Evolutionary conservation across 37 sponge, comb jelly and placozoan species (phyloP).

Genomic region (Spongilla lacustris): DNA sequence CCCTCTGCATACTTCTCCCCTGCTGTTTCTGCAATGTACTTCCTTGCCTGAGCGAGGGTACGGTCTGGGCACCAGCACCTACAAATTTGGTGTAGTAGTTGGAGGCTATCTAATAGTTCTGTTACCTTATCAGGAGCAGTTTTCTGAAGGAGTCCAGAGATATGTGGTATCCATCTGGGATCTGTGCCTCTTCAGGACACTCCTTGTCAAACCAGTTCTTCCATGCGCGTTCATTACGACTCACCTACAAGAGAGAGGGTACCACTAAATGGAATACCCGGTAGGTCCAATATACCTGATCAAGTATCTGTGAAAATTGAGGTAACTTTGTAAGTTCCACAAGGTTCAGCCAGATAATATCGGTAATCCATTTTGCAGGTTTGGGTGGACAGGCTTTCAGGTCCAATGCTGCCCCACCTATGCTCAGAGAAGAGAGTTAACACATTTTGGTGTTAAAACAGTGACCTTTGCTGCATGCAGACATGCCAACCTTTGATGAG

Average conservation of each 20-base stretch:
- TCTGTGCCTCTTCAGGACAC: slow-evolving; percentile 93
- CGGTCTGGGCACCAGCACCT: slow-evolving; percentile 99
- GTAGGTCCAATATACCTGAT: slow-evolving; percentile 61
- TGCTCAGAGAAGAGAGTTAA: background rate
- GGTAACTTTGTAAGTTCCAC: slow-evolving; percentile 93
- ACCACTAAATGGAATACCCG: background rate
- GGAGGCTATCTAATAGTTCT: background rate
- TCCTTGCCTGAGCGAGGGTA: slow-evolving; percentile 95
- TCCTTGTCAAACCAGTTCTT: slow-evolving; percentile 97
- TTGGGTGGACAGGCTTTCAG: slow-evolving; percentile 91
- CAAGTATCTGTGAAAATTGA: slow-evolving; percentile 92
- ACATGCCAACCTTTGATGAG: slow-evolving; percentile 96
- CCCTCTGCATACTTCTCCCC: slow-evolving; percentile 94
- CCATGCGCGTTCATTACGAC: slow-evolving; percentile 89
- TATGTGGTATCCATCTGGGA: slow-evolving; percentile 96
- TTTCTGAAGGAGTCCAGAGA: slow-evolving; percentile 89
- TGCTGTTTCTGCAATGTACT: slow-evolving; percentile 91
- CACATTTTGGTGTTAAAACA: background rate
- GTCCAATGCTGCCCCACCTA: slow-evolving; percentile 98
- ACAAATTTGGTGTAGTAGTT: background rate
- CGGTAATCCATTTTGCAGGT: slow-evolving; percentile 95
- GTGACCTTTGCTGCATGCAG: too few species aligned
- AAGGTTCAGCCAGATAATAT: slow-evolving; percentile 97
- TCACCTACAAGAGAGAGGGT: slow-evolving; percentile 51
- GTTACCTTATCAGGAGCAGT: slow-evolving; percentile 87